Percentiles rank a stretch among this genome's conserved stretches.
phyloP scores from a whole-genome alignment of 2,797 vertebrate species.

The Argyrosomus regius region DNA sequence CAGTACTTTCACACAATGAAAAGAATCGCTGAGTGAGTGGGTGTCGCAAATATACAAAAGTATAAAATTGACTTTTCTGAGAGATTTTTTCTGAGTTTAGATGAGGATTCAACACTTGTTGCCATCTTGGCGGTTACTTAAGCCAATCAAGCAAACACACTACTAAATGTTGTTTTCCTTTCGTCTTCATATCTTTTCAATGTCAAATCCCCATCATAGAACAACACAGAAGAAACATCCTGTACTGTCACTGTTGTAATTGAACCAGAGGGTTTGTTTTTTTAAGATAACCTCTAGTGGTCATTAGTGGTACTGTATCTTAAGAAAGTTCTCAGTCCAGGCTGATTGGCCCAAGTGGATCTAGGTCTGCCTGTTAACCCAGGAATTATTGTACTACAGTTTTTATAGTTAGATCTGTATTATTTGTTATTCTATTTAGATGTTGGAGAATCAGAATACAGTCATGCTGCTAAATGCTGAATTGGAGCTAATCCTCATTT shows the following conservation, averaged over 20 bases:
- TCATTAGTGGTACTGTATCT: neutral
- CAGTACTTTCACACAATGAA: constrained; percentile 22
- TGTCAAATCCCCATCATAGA: neutral
- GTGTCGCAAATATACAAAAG: neutral
- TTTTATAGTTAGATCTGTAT: constrained; percentile 2
- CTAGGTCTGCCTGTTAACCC: constrained; percentile 1
- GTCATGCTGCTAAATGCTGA: neutral
- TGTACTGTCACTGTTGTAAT: neutral
- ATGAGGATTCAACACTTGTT: constrained; percentile 5
- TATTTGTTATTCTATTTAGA: constrained; percentile 1
- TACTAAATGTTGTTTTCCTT: neutral
- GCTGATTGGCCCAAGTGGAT: neutral
- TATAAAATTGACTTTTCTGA: constrained; percentile 1
- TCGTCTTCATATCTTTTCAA: neutral
- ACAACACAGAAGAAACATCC: neutral
- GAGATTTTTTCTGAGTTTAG: neutral
- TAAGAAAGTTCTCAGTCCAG: neutral
- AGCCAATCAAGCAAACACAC: neutral
- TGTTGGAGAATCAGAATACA: constrained; percentile 27
- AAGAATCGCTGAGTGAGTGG: constrained; percentile 24
- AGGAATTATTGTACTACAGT: neutral
- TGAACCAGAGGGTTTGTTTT: neutral
- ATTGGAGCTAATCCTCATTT: constrained; percentile 54
- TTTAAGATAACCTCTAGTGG: neutral
- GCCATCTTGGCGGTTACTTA: neutral